A percentile compares a stretch with the other conserved stretches of the same genome.
These are phyloP conservation scores for Melitaea athalia DNA, from an alignment of 2,888 invertebrate species.

Conservation along the genomic window DNA sequence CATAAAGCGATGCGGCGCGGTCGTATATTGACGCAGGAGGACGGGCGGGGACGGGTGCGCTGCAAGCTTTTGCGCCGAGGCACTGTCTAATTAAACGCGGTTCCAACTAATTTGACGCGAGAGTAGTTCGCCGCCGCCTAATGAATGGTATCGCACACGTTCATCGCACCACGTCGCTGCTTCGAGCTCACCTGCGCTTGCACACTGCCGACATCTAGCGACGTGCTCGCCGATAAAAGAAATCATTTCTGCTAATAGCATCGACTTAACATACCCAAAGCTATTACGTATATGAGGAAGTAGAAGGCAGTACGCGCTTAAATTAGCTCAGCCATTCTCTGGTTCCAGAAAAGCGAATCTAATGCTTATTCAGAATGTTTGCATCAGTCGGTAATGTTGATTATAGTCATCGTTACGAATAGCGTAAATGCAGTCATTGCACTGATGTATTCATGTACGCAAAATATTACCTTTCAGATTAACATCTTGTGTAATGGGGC, in stretches of 20 bases:
- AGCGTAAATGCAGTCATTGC: constrained; percentile 54
- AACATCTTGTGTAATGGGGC: constrained; percentile 33
- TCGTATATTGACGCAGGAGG: constrained; percentile 37
- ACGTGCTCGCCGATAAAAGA: constrained; percentile 62
- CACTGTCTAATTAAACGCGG: constrained; percentile 76
- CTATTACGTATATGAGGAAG: constrained; percentile 42
- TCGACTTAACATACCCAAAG: constrained; percentile 38
- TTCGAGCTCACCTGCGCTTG: constrained; percentile 52
- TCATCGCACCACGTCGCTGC: constrained; percentile 69
- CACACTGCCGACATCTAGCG: constrained; percentile 60
- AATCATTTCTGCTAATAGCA: constrained; percentile 49
- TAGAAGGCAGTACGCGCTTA: constrained; percentile 39
- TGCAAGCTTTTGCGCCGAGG: constrained; percentile 33
- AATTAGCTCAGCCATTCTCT: constrained; percentile 53
- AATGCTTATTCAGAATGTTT: constrained; percentile 66
- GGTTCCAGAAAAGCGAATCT: constrained; percentile 58
- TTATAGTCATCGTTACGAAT: constrained; percentile 65
- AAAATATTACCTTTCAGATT: constrained; percentile 41
- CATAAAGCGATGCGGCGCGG: constrained; percentile 25
- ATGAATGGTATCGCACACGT: constrained; percentile 82
- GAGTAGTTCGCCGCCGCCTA: constrained; percentile 68
- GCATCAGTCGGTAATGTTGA: constrained; percentile 66
- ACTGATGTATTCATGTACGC: constrained; percentile 61
- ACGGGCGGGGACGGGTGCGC: constrained; percentile 44
- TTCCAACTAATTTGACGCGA: constrained; percentile 78